Base-by-base conservation (phyloP, 2,113 vertebrate species). In the Oryzias javanicus region DNA sequence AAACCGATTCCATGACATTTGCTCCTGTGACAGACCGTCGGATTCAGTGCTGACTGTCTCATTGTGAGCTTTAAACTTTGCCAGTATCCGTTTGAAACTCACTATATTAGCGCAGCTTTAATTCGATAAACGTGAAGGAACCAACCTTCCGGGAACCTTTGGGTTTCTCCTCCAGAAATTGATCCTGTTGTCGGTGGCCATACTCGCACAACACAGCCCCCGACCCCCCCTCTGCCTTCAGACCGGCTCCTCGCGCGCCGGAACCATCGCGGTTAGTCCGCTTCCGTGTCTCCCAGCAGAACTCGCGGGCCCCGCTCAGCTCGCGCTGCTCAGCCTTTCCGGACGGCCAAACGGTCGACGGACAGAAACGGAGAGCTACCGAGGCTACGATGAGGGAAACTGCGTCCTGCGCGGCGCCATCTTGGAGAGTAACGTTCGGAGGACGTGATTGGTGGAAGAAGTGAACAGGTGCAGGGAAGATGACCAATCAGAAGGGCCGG, bases 121-220 rank as follows among this genome's bases (percentile, higher is more conserved):
- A 5, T 35, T n/a, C 18, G 27, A 17, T n/a, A 44, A 7, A 29
- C 6, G 5, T 4, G 48, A 0, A 6, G 6, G 4, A 18, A 70
- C 93, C 84, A 86, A 98, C 97, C 96, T 98, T 83, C 96, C 95
- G 40, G 95, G 96, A 89, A 94, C 92, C 90, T 92, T 92, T 27
- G 93, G 81, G 89, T 90, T 97, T 88, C 92, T 92, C 90, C 94
- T 97, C 96, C 96, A 98, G 78, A 98, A 98, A 90, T 97, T 89
- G 83, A 93, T 92, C 81, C 91, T 91, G 87, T 93, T 94, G 61
- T 98, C 95, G 77, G 94, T 92, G 77, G 94, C 95, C 96, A 97
- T 97, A 69, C 84, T 87, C 74, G 54, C 57, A 70, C 50, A 67
- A 64, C 54, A 57, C 75, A 62, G 17, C 59, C 65, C 54, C 49